Conservation (phyloP, 2,113 vertebrate species). For the Telmatochromis bifrenatus region DNA sequence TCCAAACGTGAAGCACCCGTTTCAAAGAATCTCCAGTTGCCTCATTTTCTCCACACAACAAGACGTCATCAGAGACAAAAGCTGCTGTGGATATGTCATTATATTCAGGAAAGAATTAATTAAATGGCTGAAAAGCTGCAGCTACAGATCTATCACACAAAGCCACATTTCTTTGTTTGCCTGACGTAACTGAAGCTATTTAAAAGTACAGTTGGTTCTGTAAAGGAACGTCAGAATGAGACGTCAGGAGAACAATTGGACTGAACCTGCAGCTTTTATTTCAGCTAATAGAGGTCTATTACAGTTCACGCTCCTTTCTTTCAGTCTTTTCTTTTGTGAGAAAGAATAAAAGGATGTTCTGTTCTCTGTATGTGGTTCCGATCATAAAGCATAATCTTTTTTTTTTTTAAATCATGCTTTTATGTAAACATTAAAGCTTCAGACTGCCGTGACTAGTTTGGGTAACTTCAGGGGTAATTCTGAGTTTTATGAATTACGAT, state of each 20-base stretch:
- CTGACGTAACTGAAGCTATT: background rate
- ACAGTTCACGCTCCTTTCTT: background rate
- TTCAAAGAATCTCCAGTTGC: background rate
- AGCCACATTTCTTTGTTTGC: background rate
- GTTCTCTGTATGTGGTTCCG: background rate
- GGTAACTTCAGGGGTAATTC: background rate
- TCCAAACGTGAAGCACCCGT: background rate
- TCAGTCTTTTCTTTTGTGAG: background rate
- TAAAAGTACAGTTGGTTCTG: background rate
- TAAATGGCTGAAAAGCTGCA: background rate
- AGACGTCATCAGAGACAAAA: background rate
- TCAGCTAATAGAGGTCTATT: background rate
- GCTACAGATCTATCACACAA: background rate
- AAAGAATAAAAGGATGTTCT: background rate
- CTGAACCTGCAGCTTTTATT: background rate
- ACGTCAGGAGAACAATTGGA: background rate
- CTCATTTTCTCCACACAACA: background rate
- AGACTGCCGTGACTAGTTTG: background rate
- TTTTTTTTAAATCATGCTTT: background rate
- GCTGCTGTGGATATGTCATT: background rate
- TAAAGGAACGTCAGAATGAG: background rate
- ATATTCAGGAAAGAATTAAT: background rate
- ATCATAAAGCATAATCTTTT: background rate
- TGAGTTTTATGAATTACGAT: background rate
- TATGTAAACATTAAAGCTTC: background rate